Evolutionary conservation across 2,797 vertebrate genomes (phyloP).

Genomic region (Hyperoplus lanceolatus): DNA sequence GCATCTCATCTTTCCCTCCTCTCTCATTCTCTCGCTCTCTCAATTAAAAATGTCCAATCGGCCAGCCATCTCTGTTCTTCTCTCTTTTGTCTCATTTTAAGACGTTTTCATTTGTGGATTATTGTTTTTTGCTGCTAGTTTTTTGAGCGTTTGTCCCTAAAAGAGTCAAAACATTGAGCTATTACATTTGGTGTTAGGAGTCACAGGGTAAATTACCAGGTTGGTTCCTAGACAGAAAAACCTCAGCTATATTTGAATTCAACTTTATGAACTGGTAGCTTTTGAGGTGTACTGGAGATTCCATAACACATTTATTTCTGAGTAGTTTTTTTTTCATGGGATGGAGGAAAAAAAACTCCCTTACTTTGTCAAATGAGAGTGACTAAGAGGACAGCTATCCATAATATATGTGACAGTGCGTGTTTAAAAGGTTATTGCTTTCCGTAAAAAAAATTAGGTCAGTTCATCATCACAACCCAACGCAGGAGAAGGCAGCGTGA

Average conservation of each 20-base stretch:
- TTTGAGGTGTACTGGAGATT: slow-evolving; percentile 27
- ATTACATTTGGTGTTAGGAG: neutral
- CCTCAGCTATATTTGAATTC: slow-evolving; percentile 22
- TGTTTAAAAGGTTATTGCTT: slow-evolving; percentile 78
- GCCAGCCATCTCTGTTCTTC: slow-evolving; percentile 27
- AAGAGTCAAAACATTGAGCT: slow-evolving; percentile 8
- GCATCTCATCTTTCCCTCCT: slow-evolving; percentile 61
- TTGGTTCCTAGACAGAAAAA: slow-evolving; percentile 25
- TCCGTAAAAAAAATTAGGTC: slow-evolving; percentile 72
- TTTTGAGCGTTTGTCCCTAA: slow-evolving; percentile 10
- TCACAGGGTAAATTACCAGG: slow-evolving; percentile 12
- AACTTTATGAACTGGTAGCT: slow-evolving; percentile 31
- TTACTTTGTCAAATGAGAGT: slow-evolving; percentile 52
- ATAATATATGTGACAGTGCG: slow-evolving; percentile 79
- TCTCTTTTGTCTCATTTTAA: slow-evolving; percentile 32
- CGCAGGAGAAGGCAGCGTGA: slow-evolving; percentile 39
- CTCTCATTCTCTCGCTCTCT: slow-evolving; percentile 29
- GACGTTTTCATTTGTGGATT: slow-evolving; percentile 15
- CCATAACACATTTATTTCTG: slow-evolving; percentile 33
- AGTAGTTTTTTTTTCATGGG: slow-evolving; percentile 26
- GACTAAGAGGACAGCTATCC: slow-evolving; percentile 73
- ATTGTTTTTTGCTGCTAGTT: neutral
- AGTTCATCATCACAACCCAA: slow-evolving; percentile 65
- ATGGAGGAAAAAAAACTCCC: slow-evolving; percentile 43
- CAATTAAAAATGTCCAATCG: slow-evolving; percentile 58